phyloP scores from a whole-genome alignment of 2,113 vertebrate species.

The Tympanuchus pallidicinctus region DNA sequence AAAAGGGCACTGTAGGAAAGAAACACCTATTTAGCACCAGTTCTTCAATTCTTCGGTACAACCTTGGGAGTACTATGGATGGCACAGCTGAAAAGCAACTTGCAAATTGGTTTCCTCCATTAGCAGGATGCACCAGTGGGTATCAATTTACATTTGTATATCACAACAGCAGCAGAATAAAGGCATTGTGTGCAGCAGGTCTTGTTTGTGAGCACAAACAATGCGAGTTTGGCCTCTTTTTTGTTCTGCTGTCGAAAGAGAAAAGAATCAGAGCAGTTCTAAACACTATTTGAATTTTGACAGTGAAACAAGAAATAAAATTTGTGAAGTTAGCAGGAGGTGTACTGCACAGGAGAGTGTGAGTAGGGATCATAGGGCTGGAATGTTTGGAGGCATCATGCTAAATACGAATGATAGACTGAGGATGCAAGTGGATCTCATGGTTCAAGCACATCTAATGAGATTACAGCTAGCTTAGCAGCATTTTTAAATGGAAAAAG shows the following conservation, averaged over 20 bases:
- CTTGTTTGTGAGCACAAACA: background rate
- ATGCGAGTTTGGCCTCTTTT: background rate
- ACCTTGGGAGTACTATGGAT: background rate
- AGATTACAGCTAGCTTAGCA: background rate
- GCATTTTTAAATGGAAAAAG: background rate
- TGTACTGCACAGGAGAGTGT: background rate
- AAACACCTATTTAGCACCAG: background rate
- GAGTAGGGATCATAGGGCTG: background rate
- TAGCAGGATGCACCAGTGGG: background rate
- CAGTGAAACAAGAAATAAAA: background rate
- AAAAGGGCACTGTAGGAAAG: background rate
- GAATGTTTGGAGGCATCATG: background rate
- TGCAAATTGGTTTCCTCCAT: background rate
- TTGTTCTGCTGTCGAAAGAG: background rate
- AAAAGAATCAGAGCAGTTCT: background rate
- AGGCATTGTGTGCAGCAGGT: background rate
- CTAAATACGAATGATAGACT: background rate
- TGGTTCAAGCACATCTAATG: background rate
- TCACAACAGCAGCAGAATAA: constrained; percentile 7
- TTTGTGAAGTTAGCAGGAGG: background rate
- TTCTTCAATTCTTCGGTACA: background rate
- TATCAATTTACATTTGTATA: constrained; percentile 31
- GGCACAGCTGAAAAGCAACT: background rate
- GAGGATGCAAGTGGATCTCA: background rate
- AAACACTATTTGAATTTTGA: background rate